Evolutionary conservation across 1,140 invertebrate genomes (phyloP).

Genomic region (Drosophila bifasciata): DNA sequence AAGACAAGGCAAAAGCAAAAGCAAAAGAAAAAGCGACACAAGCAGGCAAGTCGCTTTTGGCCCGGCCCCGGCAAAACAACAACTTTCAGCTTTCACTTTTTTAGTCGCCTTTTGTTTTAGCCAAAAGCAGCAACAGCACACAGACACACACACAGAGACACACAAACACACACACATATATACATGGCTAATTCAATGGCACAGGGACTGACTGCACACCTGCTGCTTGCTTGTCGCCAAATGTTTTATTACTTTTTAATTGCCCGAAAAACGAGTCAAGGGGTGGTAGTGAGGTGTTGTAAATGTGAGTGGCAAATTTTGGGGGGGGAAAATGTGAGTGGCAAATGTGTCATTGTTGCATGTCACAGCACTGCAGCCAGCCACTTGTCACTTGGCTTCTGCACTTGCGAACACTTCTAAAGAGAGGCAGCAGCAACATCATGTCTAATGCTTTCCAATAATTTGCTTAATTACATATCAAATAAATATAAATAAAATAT

Average conservation of each 20-base stretch:
- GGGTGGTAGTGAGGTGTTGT: too few relatives aligned
- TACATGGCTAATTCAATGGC: constrained; percentile 15
- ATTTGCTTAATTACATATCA: too few relatives aligned
- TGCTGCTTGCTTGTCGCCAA: constrained; percentile 57
- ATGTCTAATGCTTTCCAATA: too few relatives aligned
- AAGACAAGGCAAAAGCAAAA: constrained; percentile 13
- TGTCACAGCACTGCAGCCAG: too few relatives aligned
- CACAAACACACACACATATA: too few relatives aligned
- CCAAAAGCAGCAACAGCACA: constrained; percentile 22
- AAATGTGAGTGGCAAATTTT: too few relatives aligned
- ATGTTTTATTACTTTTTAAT: constrained; percentile 71
- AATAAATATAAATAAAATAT: too few relatives aligned
- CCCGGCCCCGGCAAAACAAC: constrained; percentile 42
- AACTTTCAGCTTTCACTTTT: constrained; percentile 79
- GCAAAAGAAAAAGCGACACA: constrained; percentile 20
- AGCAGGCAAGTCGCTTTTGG: constrained; percentile 58
- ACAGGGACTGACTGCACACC: constrained; percentile 32
- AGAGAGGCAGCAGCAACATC: too few relatives aligned
- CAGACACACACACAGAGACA: constrained; percentile 4
- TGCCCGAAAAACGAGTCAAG: constrained; percentile 25
- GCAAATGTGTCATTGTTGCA: background rate
- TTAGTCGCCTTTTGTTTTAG: constrained; percentile 69
- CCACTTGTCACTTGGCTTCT: too few relatives aligned
- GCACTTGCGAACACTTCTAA: too few relatives aligned
- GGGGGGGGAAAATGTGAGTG: too few relatives aligned